A percentile compares a stretch with the other conserved stretches of the same genome.
phyloP scores from a whole-genome alignment of 2,113 vertebrate genomes.

The Amazona guildingii region DNA sequence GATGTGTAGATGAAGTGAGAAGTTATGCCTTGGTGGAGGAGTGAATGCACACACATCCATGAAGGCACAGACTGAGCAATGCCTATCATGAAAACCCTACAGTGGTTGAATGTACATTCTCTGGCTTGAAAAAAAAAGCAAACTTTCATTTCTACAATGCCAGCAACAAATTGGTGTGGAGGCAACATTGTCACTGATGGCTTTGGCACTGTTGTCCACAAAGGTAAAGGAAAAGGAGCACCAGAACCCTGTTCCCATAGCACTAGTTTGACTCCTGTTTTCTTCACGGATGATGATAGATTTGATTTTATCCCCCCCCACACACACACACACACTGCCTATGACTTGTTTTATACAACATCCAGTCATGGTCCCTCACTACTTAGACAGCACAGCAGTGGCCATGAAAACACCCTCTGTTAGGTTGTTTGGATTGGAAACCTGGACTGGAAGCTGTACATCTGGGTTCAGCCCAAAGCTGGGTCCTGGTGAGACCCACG shows the following conservation, averaged over 20 bases:
- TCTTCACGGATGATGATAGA: neutral
- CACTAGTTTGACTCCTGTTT: neutral
- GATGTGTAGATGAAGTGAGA: neutral
- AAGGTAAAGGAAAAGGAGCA: neutral
- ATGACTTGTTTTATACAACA: neutral
- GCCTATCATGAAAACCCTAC: neutral
- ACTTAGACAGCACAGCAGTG: neutral
- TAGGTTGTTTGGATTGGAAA: neutral
- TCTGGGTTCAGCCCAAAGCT: neutral
- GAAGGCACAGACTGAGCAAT: neutral
- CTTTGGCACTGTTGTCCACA: neutral
- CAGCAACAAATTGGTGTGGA: neutral
- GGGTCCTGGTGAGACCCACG: accelerated
- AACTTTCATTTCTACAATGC: neutral
- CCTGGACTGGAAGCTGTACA: neutral
- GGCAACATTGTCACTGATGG: neutral
- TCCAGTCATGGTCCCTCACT: neutral
- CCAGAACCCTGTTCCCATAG: neutral
- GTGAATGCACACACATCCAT: neutral
- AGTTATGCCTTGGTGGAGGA: neutral
- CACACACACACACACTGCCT: neutral
- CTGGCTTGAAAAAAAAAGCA: neutral
- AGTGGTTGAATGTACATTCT: neutral
- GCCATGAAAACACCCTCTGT: neutral
- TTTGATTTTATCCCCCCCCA: neutral